Conservation (phyloP, 2,113 vertebrate genomes). For the Acinonyx jubatus region DNA sequence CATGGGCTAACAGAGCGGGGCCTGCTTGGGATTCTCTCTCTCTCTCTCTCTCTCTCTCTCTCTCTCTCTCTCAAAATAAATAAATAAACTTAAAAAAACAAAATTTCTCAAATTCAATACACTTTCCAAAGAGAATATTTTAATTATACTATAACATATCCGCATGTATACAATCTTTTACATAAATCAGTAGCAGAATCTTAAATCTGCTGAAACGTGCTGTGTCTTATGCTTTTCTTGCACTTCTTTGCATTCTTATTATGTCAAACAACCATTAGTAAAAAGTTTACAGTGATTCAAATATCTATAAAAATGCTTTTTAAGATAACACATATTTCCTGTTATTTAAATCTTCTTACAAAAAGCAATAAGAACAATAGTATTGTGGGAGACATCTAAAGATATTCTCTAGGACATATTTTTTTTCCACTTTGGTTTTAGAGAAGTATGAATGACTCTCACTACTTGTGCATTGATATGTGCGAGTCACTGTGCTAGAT, state of each 20-base stretch:
- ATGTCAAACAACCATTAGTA: neutral
- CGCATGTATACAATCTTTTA: neutral
- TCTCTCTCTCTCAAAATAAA: no score
- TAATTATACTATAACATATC: neutral
- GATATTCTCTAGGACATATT: neutral
- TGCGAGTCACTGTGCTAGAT: neutral
- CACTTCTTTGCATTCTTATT: neutral
- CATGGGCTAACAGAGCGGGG: no score
- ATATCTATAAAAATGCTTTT: neutral
- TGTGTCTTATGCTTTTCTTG: neutral
- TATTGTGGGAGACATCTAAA: neutral
- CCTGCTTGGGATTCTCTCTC: no score
- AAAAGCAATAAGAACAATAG: neutral
- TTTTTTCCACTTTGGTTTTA: neutral
- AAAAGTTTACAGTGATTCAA: conserved; percentile 26
- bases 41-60: no score
- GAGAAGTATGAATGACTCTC: neutral
- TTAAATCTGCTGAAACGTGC: neutral
- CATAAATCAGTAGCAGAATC: neutral
- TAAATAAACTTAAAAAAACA: neutral
- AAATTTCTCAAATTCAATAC: neutral
- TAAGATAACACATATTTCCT: neutral
- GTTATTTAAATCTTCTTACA: neutral
- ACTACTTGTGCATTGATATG: neutral
- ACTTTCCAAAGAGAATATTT: neutral